phyloP scores from a whole-genome alignment of 1,140 invertebrate genomes.

The Euwallacea similis region DNA sequence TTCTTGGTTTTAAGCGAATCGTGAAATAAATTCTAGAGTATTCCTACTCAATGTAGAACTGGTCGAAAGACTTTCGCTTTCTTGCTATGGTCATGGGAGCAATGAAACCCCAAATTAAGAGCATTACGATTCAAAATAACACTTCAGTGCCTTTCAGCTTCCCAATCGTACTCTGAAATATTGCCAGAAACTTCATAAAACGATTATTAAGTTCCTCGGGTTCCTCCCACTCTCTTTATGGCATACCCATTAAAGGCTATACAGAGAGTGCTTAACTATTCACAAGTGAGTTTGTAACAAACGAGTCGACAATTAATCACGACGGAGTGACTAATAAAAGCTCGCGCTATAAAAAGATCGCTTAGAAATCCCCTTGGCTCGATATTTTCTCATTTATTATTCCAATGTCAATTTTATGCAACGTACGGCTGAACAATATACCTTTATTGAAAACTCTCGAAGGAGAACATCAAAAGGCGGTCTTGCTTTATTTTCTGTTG shows the following conservation, averaged over 20 bases:
- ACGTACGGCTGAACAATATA: slow-evolving; percentile 25
- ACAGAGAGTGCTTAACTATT: slow-evolving; percentile 16
- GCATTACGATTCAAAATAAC: too few species aligned
- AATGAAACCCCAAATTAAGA: too few species aligned
- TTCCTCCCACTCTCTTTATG: neutral
- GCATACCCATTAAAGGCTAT: slow-evolving; percentile 8
- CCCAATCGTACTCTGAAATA: too few species aligned
- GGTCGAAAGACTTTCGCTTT: too few species aligned
- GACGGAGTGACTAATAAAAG: slow-evolving; percentile 20
- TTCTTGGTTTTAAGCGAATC: too few species aligned
- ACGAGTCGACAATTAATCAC: slow-evolving; percentile 27
- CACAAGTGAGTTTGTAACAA: slow-evolving; percentile 20
- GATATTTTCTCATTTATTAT: slow-evolving; percentile 31
- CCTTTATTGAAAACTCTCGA: slow-evolving; percentile 28
- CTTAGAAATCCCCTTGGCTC: slow-evolving; percentile 22
- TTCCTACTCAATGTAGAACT: too few species aligned
- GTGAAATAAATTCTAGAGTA: too few species aligned
- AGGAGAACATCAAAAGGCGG: neutral
- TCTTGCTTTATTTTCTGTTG: slow-evolving; percentile 17
- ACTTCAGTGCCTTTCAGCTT: too few species aligned
- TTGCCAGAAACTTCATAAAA: neutral
- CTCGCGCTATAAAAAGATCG: slow-evolving; percentile 14
- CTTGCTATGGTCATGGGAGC: too few species aligned
- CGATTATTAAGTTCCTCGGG: neutral
- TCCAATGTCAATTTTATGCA: slow-evolving; percentile 30